These are phyloP conservation scores for Pristis pectinata DNA, from an alignment of 2,797 vertebrate genomes.

Conservation along the genomic window DNA sequence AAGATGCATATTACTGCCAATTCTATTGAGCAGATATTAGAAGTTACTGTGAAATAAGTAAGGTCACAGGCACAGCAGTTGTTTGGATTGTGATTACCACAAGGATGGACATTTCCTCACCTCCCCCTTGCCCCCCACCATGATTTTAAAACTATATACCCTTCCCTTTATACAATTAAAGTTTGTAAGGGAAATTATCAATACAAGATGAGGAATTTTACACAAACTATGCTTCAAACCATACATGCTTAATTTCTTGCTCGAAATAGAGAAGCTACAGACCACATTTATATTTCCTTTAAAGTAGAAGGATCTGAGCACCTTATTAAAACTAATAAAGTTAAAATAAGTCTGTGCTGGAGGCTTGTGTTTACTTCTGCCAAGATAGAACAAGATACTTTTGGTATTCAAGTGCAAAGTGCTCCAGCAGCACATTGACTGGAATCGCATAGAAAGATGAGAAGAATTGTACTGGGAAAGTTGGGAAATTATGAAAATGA, in stretches of 20 bases:
- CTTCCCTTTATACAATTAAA: neutral
- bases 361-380: neutral
- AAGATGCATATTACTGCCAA: neutral
- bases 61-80: neutral
- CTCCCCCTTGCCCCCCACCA: too few relatives aligned
- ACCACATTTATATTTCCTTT: neutral
- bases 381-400: neutral
- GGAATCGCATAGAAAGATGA: neutral
- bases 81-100: neutral
- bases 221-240: neutral
- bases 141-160: too few relatives aligned
- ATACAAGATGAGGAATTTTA: neutral
- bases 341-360: neutral
- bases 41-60: neutral
- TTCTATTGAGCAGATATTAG: neutral
- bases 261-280: neutral
- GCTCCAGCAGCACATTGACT: neutral
- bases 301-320: neutral
- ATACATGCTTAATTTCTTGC: neutral
- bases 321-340: neutral
- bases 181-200: neutral
- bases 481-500: neutral
- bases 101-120: too few relatives aligned
- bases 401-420: neutral
- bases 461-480: neutral